Evolutionary conservation across 2,888 invertebrate genomes (phyloP).

Genomic region (Cosmopolites sordidus): DNA sequence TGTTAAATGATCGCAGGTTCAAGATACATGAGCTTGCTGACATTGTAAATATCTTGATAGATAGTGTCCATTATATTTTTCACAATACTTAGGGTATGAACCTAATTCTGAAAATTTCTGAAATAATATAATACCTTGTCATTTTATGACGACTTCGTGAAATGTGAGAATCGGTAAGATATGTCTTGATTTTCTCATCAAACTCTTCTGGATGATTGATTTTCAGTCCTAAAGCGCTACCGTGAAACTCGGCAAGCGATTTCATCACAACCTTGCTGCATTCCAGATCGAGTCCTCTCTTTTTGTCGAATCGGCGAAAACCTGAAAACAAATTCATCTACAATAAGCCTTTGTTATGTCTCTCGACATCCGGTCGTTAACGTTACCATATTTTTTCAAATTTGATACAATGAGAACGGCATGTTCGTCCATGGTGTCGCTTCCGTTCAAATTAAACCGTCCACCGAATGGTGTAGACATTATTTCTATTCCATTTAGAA

Average conservation of each 20-base stretch:
- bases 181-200: conserved; percentile 7
- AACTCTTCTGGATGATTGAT: conserved; percentile 7
- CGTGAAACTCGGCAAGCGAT: conserved; percentile 14
- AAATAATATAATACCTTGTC: no score
- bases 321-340: not conserved
- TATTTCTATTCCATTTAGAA: conserved; percentile 5
- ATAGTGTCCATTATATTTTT: no score
- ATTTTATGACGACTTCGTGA: conserved; percentile 1
- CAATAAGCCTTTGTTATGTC: not conserved
- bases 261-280: conserved; percentile 5
- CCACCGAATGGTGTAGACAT: conserved; percentile 6
- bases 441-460: conserved; percentile 7
- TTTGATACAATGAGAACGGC: conserved; percentile 7
- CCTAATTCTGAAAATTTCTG: no score
- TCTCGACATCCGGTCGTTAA: no score
- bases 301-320: not conserved
- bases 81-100: no score
- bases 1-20: no score
- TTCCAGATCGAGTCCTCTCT: conserved; percentile 14
- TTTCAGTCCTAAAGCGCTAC: conserved; percentile 9
- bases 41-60: no score
- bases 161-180: conserved; percentile 1
- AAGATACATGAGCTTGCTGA: no score
- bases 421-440: conserved; percentile 3
- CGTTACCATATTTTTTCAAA: conserved; percentile 6